Conservation (phyloP, 2,888 invertebrate species). For the Drosophila putrida region DNA sequence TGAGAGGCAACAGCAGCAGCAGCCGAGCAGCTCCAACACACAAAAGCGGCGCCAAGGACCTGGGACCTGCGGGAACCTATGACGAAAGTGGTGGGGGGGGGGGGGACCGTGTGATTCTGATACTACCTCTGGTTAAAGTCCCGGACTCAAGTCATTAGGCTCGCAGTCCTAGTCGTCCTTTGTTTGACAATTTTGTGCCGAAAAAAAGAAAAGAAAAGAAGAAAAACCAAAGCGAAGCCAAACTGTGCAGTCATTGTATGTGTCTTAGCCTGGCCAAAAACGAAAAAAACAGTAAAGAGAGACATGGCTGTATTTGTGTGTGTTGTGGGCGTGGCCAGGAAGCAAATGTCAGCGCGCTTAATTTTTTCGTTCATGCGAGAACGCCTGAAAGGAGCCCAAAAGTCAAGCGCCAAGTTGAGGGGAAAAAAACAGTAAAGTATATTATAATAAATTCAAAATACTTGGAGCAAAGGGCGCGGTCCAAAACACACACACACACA, state of each 20-base stretch:
- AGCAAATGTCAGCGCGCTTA: conserved; percentile 63
- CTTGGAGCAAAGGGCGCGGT: conserved; percentile 43
- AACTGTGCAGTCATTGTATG: conserved; percentile 45
- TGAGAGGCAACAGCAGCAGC: conserved; percentile 59
- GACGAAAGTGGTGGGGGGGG: too few relatives aligned
- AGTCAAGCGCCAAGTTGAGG: conserved; percentile 35
- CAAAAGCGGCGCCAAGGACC: conserved; percentile 61
- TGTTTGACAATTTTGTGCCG: conserved; percentile 71
- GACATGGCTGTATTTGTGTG: conserved; percentile 7
- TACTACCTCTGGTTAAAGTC: conserved; percentile 24
- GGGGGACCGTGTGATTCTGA: conserved; percentile 42
- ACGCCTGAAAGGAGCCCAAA: conserved; percentile 31
- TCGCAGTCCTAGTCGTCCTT: conserved; percentile 46
- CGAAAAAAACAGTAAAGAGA: not conserved
- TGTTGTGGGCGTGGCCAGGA: conserved; percentile 58
- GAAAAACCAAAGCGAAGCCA: conserved; percentile 12
- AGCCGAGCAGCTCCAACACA: conserved; percentile 36
- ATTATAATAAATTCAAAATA: conserved; percentile 7
- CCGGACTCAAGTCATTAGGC: conserved; percentile 74
- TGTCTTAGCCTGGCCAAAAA: conserved; percentile 61
- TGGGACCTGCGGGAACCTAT: conserved; percentile 10
- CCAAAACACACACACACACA: conserved; percentile 18
- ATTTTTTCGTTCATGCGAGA: conserved; percentile 52
- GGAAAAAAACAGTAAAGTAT: conserved; percentile 21
- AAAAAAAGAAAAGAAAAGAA: conserved; percentile 43